Evolutionary conservation across 2,113 vertebrate species (phyloP).

Genomic region (Dolichotis patagonum): DNA sequence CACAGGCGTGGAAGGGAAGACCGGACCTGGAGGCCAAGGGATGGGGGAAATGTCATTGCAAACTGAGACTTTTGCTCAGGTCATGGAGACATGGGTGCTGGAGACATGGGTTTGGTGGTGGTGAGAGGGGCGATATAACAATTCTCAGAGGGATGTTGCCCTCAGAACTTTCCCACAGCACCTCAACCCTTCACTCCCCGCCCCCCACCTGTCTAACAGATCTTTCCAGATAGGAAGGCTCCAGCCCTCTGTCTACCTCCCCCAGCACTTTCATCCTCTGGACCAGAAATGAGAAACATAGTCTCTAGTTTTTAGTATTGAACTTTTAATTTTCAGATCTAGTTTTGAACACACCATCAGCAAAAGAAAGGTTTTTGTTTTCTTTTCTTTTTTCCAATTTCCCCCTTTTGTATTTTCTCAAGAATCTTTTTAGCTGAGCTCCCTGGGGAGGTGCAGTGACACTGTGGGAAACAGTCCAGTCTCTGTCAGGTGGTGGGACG

Average conservation of each 20-base stretch:
- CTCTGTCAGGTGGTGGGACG: background rate
- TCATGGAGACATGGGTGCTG: background rate
- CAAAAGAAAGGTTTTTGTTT: background rate
- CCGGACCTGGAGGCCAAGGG: rapidly evolving
- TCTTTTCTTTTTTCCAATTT: background rate
- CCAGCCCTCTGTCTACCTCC: background rate
- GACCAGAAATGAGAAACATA: background rate
- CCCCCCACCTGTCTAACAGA: background rate
- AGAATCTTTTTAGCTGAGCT: background rate
- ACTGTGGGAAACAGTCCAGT: background rate
- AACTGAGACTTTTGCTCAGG: background rate
- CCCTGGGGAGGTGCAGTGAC: background rate
- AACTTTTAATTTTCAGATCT: background rate
- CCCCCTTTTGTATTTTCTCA: background rate
- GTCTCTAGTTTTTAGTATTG: background rate
- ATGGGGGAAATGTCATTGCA: background rate
- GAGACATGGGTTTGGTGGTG: background rate
- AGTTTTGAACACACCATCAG: background rate
- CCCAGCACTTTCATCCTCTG: background rate
- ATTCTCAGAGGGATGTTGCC: background rate
- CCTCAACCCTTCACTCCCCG: background rate
- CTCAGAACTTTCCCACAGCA: background rate
- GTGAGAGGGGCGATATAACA: rapidly evolving
- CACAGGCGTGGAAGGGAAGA: background rate
- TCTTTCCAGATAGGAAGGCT: background rate